Base-by-base conservation (phyloP, 1,140 invertebrate species). In the Drosophila ohnishii region DNA sequence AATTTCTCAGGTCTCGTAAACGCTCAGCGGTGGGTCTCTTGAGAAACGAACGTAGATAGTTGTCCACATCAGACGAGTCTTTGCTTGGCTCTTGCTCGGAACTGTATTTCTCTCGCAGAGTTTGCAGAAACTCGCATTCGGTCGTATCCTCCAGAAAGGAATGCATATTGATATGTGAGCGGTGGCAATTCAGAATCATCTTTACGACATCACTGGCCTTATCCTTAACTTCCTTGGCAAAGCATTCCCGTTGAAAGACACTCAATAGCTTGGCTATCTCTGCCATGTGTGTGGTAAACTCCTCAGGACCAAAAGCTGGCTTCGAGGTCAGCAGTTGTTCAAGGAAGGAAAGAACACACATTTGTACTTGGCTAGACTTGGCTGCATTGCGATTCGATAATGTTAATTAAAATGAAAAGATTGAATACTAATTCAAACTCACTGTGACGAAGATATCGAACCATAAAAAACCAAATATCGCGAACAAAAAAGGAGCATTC, bases 401-500 rank as follows among this genome's bases (percentile, higher is more conserved):
- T 14, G 0, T 22, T 13, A 30, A 3, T 8, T 7, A 8, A 8
- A 0, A 10, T 7, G 2, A 28, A 14, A 10, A 14, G 11, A 1
- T 25, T 2, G 13, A 14, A 14, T 14, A 14, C 2, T 1, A 22
- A 5, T 5, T 16, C 5, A 28, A n/a, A 72, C 78, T 78, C 5
- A 89, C 85, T 73, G 45, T 70, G 67, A 19, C 62, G 7, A 1
- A 85, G 34, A 35, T 80, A 71, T 16, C 72, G 61, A 30, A 72
- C 70, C 1, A 85, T 42, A 64, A 90, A 90, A 16, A 67, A 85
- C 74, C 85, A 80, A 47, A 67, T 71, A 22, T 90, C 88, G 2
- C 59, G 64, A 28, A 83, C 55, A 64, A 88, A 90, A 19, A 69
- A 88, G 2, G 51, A 69, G 10, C 70, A 57, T 2, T 48, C 25